Evolutionary conservation across 2,113 vertebrate species (phyloP).

Genomic region (Podarcis cretensis): DNA sequence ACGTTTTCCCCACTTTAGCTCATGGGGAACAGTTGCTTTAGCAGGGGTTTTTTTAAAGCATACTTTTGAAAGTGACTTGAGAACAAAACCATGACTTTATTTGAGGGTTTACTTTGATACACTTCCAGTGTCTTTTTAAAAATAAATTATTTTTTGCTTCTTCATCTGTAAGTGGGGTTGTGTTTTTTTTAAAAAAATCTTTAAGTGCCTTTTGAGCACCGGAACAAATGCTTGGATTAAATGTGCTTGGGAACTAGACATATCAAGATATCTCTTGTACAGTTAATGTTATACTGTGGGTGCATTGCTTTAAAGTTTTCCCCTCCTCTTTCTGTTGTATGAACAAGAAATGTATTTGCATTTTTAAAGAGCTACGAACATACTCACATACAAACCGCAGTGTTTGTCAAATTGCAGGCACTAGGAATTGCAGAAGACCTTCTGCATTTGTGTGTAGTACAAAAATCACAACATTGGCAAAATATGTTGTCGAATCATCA

Average conservation of each 20-base stretch:
- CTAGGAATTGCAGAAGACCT: constrained; percentile 54
- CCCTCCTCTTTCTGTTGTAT: neutral
- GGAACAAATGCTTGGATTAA: constrained; percentile 67
- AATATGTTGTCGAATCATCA: neutral
- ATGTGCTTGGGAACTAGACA: constrained; percentile 54
- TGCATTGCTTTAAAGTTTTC: constrained; percentile 56
- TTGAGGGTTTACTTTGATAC: constrained; percentile 55
- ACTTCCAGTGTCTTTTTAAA: constrained; percentile 64
- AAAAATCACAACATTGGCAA: neutral
- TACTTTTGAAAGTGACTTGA: constrained; percentile 60
- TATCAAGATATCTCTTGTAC: constrained; percentile 47
- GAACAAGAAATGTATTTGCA: constrained; percentile 41
- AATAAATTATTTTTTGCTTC: constrained; percentile 76
- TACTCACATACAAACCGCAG: constrained; percentile 8
- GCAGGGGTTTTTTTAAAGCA: neutral
- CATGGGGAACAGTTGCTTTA: constrained; percentile 57
- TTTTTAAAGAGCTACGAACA: constrained; percentile 49
- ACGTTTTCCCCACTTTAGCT: constrained; percentile 51
- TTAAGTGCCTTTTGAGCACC: constrained; percentile 84
- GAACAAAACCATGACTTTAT: constrained; percentile 46
- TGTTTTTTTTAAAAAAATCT: constrained; percentile 71
- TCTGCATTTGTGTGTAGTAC: constrained; percentile 44
- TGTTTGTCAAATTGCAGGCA: constrained; percentile 48
- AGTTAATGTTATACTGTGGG: constrained; percentile 51
- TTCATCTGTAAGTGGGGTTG: constrained; percentile 70